Conservation (phyloP, 1,140 invertebrate species). For the Drosophila serrata region DNA sequence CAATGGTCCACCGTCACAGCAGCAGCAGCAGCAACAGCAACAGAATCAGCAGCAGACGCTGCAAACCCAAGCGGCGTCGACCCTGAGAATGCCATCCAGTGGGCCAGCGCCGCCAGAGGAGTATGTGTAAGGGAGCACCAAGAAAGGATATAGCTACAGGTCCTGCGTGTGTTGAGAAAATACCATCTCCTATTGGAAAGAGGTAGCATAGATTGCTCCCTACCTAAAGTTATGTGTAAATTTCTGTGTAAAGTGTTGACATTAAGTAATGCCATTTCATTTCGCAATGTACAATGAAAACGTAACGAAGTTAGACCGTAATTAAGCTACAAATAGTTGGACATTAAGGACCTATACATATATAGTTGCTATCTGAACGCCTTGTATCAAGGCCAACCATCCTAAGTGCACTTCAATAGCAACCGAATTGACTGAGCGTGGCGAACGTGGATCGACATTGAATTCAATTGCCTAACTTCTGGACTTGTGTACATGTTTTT, state of each 20-base stretch:
- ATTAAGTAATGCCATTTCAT: slow-evolving; percentile 70
- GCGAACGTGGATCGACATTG: slow-evolving; percentile 10
- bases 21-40: slow-evolving; percentile 46
- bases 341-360: slow-evolving; percentile 16
- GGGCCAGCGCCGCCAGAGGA: slow-evolving; percentile 92
- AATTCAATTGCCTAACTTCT: slow-evolving; percentile 8
- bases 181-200: background rate
- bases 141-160: too few species aligned
- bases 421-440: slow-evolving; percentile 54
- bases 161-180: too few species aligned
- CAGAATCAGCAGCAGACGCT: slow-evolving; percentile 42
- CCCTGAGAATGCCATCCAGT: slow-evolving; percentile 88
- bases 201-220: background rate
- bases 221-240: slow-evolving; percentile 32
- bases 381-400: slow-evolving; percentile 84
- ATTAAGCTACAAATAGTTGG: slow-evolving; percentile 27
- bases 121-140: slow-evolving; percentile 87
- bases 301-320: slow-evolving; percentile 22
- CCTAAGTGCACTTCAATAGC: slow-evolving; percentile 61
- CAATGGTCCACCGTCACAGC: slow-evolving; percentile 85
- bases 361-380: slow-evolving; percentile 49
- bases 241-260: slow-evolving; percentile 58
- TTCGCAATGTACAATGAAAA: slow-evolving; percentile 77
- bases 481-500: slow-evolving; percentile 55
- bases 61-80: slow-evolving; percentile 85